These are phyloP conservation scores for Agonopterix arenella DNA, from an alignment of 2,888 invertebrate genomes.

Conservation along the genomic window DNA sequence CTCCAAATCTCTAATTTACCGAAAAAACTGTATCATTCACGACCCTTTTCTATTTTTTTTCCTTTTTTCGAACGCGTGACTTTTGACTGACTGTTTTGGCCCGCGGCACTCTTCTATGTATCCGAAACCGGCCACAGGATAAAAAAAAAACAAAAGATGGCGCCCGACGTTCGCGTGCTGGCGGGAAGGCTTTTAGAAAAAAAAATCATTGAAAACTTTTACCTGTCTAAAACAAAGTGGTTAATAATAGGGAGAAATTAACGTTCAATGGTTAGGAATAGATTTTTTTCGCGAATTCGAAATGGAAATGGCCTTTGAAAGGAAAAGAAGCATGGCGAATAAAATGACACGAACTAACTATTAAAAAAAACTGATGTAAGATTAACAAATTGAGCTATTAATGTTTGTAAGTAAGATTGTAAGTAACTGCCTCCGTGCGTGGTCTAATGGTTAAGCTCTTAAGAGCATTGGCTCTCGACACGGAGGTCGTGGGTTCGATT, in stretches of 20 bases:
- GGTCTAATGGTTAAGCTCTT: too few relatives aligned
- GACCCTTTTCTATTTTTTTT: slow-evolving; percentile 52
- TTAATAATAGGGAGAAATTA: slow-evolving; percentile 28
- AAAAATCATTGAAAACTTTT: slow-evolving; percentile 37
- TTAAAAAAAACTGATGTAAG: too few relatives aligned
- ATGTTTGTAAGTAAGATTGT: too few relatives aligned
- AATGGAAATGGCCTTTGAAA: neutral
- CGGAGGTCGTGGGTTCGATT: too few relatives aligned
- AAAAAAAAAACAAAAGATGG: slow-evolving; percentile 52
- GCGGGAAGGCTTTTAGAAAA: slow-evolving; percentile 59
- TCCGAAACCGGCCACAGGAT: slow-evolving; percentile 38
- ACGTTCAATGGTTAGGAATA: neutral
- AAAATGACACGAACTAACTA: too few relatives aligned
- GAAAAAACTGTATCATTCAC: slow-evolving; percentile 73
- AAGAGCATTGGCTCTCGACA: too few relatives aligned
- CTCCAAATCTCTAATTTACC: slow-evolving; percentile 70
- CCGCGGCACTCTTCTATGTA: slow-evolving; percentile 50
- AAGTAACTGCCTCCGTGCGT: too few relatives aligned
- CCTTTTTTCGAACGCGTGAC: slow-evolving; percentile 58
- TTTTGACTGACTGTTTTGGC: slow-evolving; percentile 73
- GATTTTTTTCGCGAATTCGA: neutral
- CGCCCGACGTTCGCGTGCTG: slow-evolving; percentile 62
- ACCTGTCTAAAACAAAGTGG: slow-evolving; percentile 57
- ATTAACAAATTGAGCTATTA: too few relatives aligned
- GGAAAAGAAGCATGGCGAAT: too few relatives aligned